Evolutionary conservation across 2,888 invertebrate species (phyloP).

Genomic region (Chrysolina oricalcia): DNA sequence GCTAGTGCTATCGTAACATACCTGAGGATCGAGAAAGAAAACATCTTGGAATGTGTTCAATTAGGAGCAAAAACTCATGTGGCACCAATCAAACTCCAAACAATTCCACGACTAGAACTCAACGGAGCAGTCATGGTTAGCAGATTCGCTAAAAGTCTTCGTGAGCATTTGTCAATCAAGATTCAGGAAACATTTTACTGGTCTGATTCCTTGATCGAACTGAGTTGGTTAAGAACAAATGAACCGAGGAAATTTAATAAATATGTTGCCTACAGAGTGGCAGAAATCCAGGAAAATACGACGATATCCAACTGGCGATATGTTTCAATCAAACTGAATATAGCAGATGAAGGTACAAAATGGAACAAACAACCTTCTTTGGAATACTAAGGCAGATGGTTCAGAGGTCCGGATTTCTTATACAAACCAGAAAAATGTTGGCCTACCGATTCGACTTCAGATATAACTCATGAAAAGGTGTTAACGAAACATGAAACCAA

Average conservation of each 20-base stretch:
- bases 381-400: constrained; percentile 19
- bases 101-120: too few relatives aligned
- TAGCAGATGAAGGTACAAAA: constrained; percentile 56
- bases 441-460: too few relatives aligned
- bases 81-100: too few relatives aligned
- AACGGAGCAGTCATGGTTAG: too few relatives aligned
- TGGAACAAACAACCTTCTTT: constrained; percentile 22
- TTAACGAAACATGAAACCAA: not conserved
- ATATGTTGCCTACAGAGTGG: too few relatives aligned
- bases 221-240: constrained; percentile 57
- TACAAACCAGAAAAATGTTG: too few relatives aligned
- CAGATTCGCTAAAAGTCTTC: too few relatives aligned
- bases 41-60: too few relatives aligned
- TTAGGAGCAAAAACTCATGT: too few relatives aligned
- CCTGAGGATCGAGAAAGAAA: constrained; percentile 41
- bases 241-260: too few relatives aligned
- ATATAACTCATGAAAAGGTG: not conserved
- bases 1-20: constrained; percentile 56
- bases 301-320: constrained; percentile 54
- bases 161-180: constrained; percentile 40
- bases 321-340: constrained; percentile 52
- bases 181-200: constrained; percentile 50
- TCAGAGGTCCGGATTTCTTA: too few relatives aligned
- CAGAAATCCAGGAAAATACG: constrained; percentile 37
- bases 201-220: constrained; percentile 58